phyloP scores from a whole-genome alignment of 2,888 invertebrate species.

The Serrognathus titanus region DNA sequence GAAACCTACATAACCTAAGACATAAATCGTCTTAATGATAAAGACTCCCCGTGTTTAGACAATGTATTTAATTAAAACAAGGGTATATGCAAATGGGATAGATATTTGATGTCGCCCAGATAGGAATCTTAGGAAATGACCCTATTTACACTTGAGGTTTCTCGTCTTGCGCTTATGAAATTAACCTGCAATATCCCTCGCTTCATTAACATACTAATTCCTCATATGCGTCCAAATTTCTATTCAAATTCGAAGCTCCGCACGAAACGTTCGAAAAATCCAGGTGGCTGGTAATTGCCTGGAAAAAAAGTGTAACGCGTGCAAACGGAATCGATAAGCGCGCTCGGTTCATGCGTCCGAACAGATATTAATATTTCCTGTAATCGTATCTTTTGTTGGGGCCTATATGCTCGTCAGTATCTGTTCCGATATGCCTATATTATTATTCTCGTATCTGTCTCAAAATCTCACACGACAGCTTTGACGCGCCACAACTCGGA shows the following conservation, averaged over 20 bases:
- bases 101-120: constrained; percentile 22
- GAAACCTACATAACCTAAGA: constrained; percentile 23
- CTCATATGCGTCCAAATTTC: background rate
- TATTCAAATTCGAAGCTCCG: background rate
- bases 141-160: constrained; percentile 26
- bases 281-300: too few species aligned
- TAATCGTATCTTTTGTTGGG: constrained; percentile 2
- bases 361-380: constrained; percentile 1
- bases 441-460: constrained; percentile 6
- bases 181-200: constrained; percentile 5
- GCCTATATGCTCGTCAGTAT: background rate
- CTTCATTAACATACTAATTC: constrained; percentile 11
- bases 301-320: constrained; percentile 1
- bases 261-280: background rate
- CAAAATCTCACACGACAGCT: constrained; percentile 9
- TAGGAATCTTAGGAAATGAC: constrained; percentile 26
- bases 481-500: constrained; percentile 1
- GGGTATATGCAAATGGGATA: constrained; percentile 28
- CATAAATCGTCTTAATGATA: constrained; percentile 1
- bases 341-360: background rate
- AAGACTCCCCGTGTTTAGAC: background rate
- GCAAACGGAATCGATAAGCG: constrained; percentile 6
- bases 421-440: constrained; percentile 2
- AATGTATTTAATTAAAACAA: constrained; percentile 26
- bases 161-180: constrained; percentile 14